phyloP scores from a whole-genome alignment of 2,888 invertebrate genomes.

The Flexamia atlantica region DNA sequence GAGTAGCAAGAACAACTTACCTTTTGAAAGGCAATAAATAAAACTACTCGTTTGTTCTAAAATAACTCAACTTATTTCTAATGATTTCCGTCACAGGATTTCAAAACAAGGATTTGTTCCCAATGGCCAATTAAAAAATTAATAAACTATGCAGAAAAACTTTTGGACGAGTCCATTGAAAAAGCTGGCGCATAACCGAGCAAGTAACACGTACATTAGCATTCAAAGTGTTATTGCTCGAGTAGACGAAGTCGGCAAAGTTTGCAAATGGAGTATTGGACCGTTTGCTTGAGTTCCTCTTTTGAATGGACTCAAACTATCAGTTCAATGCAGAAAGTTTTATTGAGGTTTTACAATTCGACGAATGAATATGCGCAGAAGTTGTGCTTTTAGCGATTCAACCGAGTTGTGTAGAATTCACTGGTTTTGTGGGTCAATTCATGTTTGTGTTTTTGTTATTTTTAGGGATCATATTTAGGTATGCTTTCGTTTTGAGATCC shows the following conservation, averaged over 20 bases:
- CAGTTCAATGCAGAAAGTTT: conserved; percentile 2
- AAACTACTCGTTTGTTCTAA: too few relatives aligned
- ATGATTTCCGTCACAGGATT: too few relatives aligned
- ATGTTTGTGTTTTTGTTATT: too few relatives aligned
- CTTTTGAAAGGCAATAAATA: too few relatives aligned
- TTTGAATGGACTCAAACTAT: conserved; percentile 33
- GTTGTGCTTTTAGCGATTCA: background rate
- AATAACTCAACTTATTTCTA: too few relatives aligned
- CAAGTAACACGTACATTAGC: background rate
- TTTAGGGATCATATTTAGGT: too few relatives aligned
- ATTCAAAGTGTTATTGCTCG: conserved; percentile 31
- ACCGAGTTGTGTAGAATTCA: too few relatives aligned
- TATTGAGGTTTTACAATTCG: background rate
- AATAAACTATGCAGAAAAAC: background rate
- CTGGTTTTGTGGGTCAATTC: too few relatives aligned
- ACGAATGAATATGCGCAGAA: background rate
- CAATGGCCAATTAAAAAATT: too few relatives aligned
- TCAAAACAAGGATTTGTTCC: too few relatives aligned
- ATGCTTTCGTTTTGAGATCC: too few relatives aligned
- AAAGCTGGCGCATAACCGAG: conserved; percentile 4
- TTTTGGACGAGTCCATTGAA: conserved; percentile 29
- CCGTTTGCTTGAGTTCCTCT: conserved; percentile 27
- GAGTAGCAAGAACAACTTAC: too few relatives aligned
- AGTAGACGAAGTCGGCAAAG: background rate
- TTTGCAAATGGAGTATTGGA: conserved; percentile 17